These are phyloP conservation scores for Hydractinia symbiolongicarpus DNA, from an alignment of 30 jellyfish, hydroid and myxozoan genomes.

Conservation along the genomic window DNA sequence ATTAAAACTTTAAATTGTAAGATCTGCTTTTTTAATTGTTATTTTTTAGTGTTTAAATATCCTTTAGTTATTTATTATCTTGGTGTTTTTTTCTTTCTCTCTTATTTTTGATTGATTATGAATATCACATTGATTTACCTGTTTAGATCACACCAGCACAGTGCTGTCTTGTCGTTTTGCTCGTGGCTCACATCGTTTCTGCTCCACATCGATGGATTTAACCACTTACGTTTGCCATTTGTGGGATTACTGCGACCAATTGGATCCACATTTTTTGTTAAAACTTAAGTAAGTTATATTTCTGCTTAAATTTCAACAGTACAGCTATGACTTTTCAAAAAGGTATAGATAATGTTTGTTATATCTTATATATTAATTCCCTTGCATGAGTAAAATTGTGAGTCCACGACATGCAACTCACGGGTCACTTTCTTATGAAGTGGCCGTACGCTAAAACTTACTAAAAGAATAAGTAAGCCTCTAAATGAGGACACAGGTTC, in stretches of 20 bases:
- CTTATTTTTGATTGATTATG: background rate
- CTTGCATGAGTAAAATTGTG: no score
- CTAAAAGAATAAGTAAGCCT: no score
- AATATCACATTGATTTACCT: background rate
- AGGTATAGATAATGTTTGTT: no score
- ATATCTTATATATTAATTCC: no score
- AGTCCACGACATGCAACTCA: no score
- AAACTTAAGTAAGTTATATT: slow-evolving; percentile 35
- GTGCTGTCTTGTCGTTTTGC: slow-evolving; percentile 79
- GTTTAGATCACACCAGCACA: slow-evolving; percentile 67
- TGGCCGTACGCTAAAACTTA: no score
- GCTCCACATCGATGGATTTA: slow-evolving; percentile 78
- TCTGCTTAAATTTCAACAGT: no score
- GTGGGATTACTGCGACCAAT: slow-evolving; percentile 63
- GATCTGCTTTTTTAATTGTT: background rate
- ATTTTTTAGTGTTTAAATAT: background rate
- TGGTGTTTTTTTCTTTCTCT: background rate
- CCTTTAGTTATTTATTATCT: background rate
- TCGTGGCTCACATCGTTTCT: slow-evolving; percentile 55
- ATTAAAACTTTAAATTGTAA: slow-evolving; percentile 56
- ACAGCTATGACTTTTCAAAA: no score
- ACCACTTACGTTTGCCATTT: slow-evolving; percentile 53
- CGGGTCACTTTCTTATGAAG: no score
- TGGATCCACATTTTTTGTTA: slow-evolving; percentile 58
- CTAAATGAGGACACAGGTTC: no score